A percentile compares a stretch with the other conserved stretches of the same genome.
Evolutionary conservation across 2,113 vertebrate species (phyloP).

Genomic region (Pycnonotus jocosus): DNA sequence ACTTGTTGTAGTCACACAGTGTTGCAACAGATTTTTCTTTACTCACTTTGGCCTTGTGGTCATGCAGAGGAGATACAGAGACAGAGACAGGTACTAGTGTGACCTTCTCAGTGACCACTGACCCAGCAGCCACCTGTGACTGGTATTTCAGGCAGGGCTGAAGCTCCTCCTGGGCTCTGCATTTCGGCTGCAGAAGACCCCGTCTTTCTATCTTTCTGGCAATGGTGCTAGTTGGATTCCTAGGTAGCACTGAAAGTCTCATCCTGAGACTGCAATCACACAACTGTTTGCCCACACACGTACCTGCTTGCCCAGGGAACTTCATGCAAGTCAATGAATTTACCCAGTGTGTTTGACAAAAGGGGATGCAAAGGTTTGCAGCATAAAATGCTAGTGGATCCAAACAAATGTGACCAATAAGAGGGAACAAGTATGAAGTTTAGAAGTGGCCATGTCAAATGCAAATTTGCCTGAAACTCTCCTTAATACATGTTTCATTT

Average conservation of each 20-base stretch:
- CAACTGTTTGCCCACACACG: too few species aligned
- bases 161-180: neutral
- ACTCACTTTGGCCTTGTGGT: neutral
- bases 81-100: neutral
- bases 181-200: neutral
- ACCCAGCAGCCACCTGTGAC: neutral
- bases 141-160: neutral
- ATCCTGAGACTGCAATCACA: neutral
- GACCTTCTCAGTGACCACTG: neutral
- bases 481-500: neutral
- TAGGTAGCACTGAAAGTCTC: fast-evolving
- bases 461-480: neutral
- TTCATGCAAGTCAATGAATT: neutral
- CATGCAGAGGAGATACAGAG: neutral
- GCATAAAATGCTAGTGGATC: neutral
- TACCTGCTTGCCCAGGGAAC: neutral
- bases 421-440: neutral
- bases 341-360: neutral
- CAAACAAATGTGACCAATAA: neutral
- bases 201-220: neutral
- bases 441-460: neutral
- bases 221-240: neutral
- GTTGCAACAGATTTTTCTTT: neutral
- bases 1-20: neutral
- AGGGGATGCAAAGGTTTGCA: neutral